Evolutionary conservation across 2,113 vertebrate species (phyloP).

Genomic region (Aegithalos caudatus): DNA sequence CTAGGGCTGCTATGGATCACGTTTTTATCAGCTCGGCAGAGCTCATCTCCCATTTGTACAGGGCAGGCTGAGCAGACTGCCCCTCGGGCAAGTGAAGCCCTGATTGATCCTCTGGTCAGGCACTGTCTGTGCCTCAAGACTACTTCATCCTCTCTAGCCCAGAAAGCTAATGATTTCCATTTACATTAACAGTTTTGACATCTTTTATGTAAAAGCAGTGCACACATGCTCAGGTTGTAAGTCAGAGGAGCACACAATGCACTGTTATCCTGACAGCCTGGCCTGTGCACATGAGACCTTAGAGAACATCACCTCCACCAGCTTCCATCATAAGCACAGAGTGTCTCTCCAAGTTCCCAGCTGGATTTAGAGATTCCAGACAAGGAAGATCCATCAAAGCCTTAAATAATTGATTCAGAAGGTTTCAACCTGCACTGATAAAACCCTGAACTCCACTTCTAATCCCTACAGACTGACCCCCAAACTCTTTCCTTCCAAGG

Average conservation of each 20-base stretch:
- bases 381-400: not conserved
- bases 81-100: not conserved
- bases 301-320: not conserved
- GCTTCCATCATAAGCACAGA: not conserved
- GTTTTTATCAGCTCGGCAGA: not conserved
- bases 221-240: not conserved
- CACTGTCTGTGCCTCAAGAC: not conserved
- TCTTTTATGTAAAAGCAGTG: not conserved
- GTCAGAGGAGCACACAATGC: not conserved
- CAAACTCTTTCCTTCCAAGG: not conserved
- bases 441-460: not conserved
- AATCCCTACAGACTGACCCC: not conserved
- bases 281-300: not conserved
- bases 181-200: not conserved
- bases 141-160: not conserved
- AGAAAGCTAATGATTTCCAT: not conserved
- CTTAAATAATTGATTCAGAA: not conserved
- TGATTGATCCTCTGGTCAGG: not conserved
- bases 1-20: not conserved
- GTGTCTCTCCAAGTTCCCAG: not conserved
- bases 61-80: not conserved
- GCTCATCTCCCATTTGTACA: not conserved
- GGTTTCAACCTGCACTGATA: not conserved
- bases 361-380: not conserved
- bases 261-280: not conserved